Evolutionary conservation across 2,797 vertebrate genomes (phyloP), one percentile per base, ranked within the genome.

Genomic region (Coregonus sp.): DNA sequence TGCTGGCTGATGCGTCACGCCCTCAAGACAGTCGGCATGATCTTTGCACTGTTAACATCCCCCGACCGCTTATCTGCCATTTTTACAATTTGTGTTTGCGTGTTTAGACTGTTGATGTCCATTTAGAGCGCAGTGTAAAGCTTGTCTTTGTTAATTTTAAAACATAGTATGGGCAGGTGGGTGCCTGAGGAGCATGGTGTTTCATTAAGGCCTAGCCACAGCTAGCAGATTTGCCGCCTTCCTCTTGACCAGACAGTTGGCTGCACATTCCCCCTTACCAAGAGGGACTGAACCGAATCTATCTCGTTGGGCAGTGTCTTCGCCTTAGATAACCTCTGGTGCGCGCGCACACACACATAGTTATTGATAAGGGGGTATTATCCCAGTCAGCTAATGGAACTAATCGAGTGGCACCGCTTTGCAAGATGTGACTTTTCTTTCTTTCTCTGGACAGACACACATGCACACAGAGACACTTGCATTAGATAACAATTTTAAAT

Each of bases 341-440:
- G 2, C 9, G 2, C 11, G 9, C 0, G 40, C 70, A 54, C 71
- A 73, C 72, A 73, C 5, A 63, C 56, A 59, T 56, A 81, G 82
- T 80, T 85, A 74, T 87, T 86, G 88, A 87, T 88, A 75, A 82
- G 15, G 29, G 16, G 18, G 37, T 84, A 83, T 91, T 89, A 78
- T 80, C 83, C 63, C 84, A 86, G 83, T 87, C 82, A 81, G 86
- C 87, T 77, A 85, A 85, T 87, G 74, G 75, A 86, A 82, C 78
- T 78, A 70, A 70, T 77, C 35, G 54, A 66, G 80, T 78, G 47
- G 70, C 76, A 70, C 81, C 18, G 69, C 20, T 79, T 51, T 81
- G 78, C 75, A 88, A 78, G 83, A 35, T 67, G 69, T 14, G 52
- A 33, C 31, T 33, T 59, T 6, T 56, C 0, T n/a, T 7, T 59